Percentiles rank a stretch among this genome's conserved stretches.
phyloP scores from a whole-genome alignment of 2,888 invertebrate species.

The Dryocosmus kuriphilus region DNA sequence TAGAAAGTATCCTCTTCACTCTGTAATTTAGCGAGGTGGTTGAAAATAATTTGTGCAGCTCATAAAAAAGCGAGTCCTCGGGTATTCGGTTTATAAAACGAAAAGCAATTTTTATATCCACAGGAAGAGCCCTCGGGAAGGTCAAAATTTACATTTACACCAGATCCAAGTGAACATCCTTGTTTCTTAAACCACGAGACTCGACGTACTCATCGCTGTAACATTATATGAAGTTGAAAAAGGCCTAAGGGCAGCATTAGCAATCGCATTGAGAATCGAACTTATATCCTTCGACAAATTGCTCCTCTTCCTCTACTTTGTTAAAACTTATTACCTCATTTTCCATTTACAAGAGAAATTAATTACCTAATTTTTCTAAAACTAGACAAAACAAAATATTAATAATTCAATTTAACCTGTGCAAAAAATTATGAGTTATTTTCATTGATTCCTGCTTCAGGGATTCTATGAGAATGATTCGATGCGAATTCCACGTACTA shows the following conservation, averaged over 20 bases:
- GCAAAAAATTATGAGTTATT: neutral
- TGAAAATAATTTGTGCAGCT: neutral
- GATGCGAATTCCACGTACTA: neutral
- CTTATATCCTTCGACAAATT: neutral
- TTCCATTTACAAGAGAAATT: too few relatives aligned
- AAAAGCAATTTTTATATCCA: neutral
- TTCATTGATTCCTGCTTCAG: neutral
- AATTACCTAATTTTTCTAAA: too few relatives aligned
- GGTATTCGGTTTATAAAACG: constrained; percentile 1
- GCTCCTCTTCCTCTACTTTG: constrained; percentile 8
- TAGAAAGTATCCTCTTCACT: neutral
- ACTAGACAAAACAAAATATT: neutral
- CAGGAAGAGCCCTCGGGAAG: constrained; percentile 10
- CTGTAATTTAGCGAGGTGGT: neutral
- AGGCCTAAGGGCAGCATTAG: constrained; percentile 14
- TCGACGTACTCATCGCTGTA: neutral
- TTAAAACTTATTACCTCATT: neutral
- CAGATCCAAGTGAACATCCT: constrained; percentile 13
- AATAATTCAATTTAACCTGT: neutral
- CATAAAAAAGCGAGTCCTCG: neutral
- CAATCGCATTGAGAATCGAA: neutral
- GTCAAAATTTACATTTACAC: constrained; percentile 29
- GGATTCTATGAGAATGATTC: neutral
- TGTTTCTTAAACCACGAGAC: neutral
- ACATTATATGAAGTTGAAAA: neutral